Evolutionary conservation across 2,113 vertebrate species (phyloP).

Genomic region (Triplophysa rosa): DNA sequence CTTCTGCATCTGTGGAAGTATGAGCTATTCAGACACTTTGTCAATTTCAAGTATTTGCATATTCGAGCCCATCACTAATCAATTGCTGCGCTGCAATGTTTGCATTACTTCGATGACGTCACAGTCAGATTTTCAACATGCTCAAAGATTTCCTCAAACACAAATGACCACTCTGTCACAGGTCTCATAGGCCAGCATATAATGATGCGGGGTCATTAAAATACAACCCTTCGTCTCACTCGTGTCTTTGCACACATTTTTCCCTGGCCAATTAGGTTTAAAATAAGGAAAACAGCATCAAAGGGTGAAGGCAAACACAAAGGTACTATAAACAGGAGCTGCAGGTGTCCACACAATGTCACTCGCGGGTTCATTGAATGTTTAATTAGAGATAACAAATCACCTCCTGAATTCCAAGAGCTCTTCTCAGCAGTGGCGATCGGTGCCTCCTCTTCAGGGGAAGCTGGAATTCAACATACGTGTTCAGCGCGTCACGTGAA

Average conservation of each 20-base stretch:
- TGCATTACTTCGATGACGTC: neutral
- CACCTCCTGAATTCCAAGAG: conserved; percentile 33
- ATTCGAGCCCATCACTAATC: neutral
- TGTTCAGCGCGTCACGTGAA: too few species aligned
- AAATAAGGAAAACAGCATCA: conserved; percentile 53
- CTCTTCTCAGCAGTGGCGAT: conserved; percentile 19
- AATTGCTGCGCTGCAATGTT: neutral
- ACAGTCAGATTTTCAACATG: neutral
- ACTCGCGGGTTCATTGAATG: conserved; percentile 31
- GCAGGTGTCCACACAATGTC: conserved; percentile 57
- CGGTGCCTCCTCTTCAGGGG: too few species aligned
- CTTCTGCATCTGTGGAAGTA: too few species aligned
- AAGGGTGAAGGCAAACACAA: conserved; percentile 35
- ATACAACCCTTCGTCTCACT: conserved; percentile 3
- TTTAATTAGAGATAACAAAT: conserved; percentile 50
- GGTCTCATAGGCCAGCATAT: too few species aligned
- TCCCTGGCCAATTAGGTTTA: conserved; percentile 44
- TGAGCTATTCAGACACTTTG: too few species aligned
- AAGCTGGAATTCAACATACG: too few species aligned
- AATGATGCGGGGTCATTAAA: conserved; percentile 28
- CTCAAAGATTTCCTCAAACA: neutral
- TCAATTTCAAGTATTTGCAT: too few species aligned
- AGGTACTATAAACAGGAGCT: conserved; percentile 42
- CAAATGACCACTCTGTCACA: neutral
- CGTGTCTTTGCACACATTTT: neutral